Percentiles rank a stretch among this genome's conserved stretches.
phyloP scores from a whole-genome alignment of 2,797 vertebrate genomes.

The Nannoperca obscura region DNA sequence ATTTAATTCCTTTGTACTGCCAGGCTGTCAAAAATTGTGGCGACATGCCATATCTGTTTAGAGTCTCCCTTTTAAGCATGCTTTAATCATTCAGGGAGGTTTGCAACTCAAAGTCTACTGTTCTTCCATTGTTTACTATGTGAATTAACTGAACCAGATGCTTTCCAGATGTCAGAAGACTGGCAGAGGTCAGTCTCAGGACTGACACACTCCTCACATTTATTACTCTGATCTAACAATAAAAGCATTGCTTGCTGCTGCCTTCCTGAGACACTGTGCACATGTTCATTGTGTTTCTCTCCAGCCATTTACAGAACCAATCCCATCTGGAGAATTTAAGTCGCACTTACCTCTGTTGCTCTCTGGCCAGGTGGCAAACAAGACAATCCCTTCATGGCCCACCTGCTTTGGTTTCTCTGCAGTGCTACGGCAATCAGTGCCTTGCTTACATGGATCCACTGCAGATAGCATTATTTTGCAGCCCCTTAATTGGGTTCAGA shows the following conservation, averaged over 20 bases:
- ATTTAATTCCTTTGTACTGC: constrained; percentile 55
- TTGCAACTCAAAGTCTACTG: constrained; percentile 10
- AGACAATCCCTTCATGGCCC: constrained; percentile 44
- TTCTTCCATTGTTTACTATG: constrained; percentile 19
- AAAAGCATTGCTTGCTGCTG: constrained; percentile 23
- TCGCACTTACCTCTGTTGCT: constrained; percentile 51
- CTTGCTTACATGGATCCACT: constrained; percentile 46
- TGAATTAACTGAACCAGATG: constrained; percentile 31
- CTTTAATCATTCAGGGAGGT: constrained; percentile 20
- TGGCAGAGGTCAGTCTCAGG: background rate
- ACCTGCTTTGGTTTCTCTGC: constrained; percentile 54
- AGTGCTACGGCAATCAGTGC: constrained; percentile 21
- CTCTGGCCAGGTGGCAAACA: constrained; percentile 59
- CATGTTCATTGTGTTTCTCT: constrained; percentile 45
- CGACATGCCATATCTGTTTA: constrained; percentile 38
- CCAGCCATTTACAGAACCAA: constrained; percentile 51
- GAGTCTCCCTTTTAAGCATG: constrained; percentile 39
- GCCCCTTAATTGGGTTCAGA: constrained; percentile 59
- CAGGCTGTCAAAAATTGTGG: constrained; percentile 56
- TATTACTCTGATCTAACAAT: constrained; percentile 46
- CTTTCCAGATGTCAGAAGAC: constrained; percentile 26
- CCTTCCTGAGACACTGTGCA: constrained; percentile 27
- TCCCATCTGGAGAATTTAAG: constrained; percentile 65
- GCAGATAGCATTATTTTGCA: constrained; percentile 60
- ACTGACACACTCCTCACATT: background rate